These are phyloP conservation scores for Lasioglossum malachurum DNA, from an alignment of 2,888 invertebrate species.

Conservation along the genomic window DNA sequence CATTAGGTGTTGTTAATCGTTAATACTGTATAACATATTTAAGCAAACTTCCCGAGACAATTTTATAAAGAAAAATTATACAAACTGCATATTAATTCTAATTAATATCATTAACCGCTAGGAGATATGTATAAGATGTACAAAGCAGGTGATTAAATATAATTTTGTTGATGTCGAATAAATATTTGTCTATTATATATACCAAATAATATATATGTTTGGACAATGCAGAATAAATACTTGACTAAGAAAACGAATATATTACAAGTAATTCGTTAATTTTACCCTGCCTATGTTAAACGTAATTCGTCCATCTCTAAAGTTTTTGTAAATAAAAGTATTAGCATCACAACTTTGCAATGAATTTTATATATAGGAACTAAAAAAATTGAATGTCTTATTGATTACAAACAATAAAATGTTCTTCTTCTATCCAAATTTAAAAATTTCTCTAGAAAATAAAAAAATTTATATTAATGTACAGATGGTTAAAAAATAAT, in stretches of 20 bases:
- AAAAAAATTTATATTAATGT: conserved; percentile 35
- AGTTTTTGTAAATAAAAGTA: conserved; percentile 19
- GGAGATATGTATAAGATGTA: conserved; percentile 14
- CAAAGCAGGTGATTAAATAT: neutral
- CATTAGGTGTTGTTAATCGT: neutral
- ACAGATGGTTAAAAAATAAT: neutral
- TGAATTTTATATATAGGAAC: conserved; percentile 41
- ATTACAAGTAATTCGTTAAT: conserved; percentile 23
- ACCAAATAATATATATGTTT: neutral
- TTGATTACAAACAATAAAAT: conserved; percentile 28
- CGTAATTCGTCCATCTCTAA: conserved; percentile 19
- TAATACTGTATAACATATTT: conserved; percentile 12
- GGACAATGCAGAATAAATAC: conserved; percentile 36
- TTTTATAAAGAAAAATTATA: conserved; percentile 22
- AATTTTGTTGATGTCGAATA: conserved; percentile 29
- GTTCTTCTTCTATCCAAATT: conserved; percentile 33
- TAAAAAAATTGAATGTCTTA: conserved; percentile 44
- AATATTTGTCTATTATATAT: conserved; percentile 21
- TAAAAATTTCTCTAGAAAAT: conserved; percentile 66
- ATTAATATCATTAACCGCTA: neutral
- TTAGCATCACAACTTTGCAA: conserved; percentile 4
- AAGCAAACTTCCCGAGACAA: neutral
- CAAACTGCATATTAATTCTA: neutral
- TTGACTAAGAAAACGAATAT: conserved; percentile 13
- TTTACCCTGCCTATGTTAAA: conserved; percentile 44